Evolutionary conservation across 2,113 vertebrate species (phyloP), one percentile per base, ranked within the genome.

Genomic region (Lasiurus borealis): DNA sequence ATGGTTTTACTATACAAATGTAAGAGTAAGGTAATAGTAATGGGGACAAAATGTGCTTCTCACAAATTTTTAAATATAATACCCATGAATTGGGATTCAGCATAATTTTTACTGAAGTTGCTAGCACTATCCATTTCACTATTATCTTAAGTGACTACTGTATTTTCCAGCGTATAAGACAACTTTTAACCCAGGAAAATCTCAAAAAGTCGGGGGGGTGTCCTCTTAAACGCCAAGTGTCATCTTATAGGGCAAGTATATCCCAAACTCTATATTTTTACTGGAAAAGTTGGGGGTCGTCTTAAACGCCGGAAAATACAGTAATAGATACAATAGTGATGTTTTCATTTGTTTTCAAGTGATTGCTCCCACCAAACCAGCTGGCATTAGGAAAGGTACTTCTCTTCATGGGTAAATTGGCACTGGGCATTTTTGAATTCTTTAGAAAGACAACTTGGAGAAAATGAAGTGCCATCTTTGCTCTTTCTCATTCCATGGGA

Each of bases 51-150:
- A 82, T 71, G 88, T 50, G 3, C 19, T 85, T 86, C 19, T 64
- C 25, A 66, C 2, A 31, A 8, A 62, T 3, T 27, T 36, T 85
- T 59, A 29, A 91, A 40, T 62, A 31, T 10, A 29, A 44, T 40
- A 48, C 64, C 5, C 3, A 16, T 62, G 46, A 88, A 54, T 50
- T 91, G 21, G 36, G 64, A 80, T 88, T 90, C 27, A 90, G 27
- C 66, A 81, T 89, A 77, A 36, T 88, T 94, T 95, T 86, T 25
- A 36, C 21, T 14, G 59, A 68, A 78, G 18, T 59, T 89, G 86
- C 64, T 50, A 73, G n/a, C 57, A 13, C 48, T 59, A 48, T 75
- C 12, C 40, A 31, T 75, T 18, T 77, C 36, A 73, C 27, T 69
- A 44, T 50, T 62, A n/a, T 48, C 16, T 44, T 68, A 40, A 69